phyloP scores from a whole-genome alignment of 2,113 vertebrate genomes.

The Xiphophorus maculatus region DNA sequence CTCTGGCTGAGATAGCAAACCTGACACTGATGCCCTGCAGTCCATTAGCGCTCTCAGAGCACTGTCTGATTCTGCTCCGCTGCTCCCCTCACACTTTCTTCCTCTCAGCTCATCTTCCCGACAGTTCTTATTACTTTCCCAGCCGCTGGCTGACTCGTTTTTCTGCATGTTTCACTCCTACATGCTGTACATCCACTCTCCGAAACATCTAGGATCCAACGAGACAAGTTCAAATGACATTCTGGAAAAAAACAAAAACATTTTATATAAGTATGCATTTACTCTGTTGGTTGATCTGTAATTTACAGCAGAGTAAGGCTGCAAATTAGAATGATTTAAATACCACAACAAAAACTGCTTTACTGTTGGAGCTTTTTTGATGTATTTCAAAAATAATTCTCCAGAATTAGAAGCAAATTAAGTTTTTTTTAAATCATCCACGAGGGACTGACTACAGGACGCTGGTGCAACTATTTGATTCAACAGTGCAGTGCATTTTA shows the following conservation, averaged over 20 bases:
- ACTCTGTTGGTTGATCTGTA: background rate
- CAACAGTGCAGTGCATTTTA: too few relatives aligned
- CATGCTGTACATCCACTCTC: slow-evolving; percentile 11
- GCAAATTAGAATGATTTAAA: background rate
- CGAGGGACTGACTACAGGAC: too few relatives aligned
- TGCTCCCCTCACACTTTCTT: slow-evolving; percentile 62
- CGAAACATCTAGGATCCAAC: slow-evolving; percentile 16
- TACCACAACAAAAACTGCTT: background rate
- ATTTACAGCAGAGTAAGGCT: background rate
- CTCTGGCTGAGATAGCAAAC: slow-evolving; percentile 62
- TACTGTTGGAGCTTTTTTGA: too few relatives aligned
- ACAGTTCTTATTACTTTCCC: slow-evolving; percentile 45
- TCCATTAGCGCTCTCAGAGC: slow-evolving; percentile 70
- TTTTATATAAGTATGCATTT: background rate
- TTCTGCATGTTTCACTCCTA: slow-evolving; percentile 16
- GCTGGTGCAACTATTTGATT: too few relatives aligned
- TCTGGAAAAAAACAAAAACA: background rate
- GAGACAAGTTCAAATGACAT: slow-evolving; percentile 9
- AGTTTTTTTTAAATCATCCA: too few relatives aligned
- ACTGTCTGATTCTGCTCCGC: slow-evolving; percentile 36
- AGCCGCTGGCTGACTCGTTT: slow-evolving; percentile 29
- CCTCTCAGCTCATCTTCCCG: slow-evolving; percentile 52
- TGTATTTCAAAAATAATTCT: too few relatives aligned
- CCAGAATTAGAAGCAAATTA: too few relatives aligned
- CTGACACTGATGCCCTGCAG: slow-evolving; percentile 76